phyloP scores from a whole-genome alignment of 2,113 vertebrate genomes.

The Nipponia nippon region DNA sequence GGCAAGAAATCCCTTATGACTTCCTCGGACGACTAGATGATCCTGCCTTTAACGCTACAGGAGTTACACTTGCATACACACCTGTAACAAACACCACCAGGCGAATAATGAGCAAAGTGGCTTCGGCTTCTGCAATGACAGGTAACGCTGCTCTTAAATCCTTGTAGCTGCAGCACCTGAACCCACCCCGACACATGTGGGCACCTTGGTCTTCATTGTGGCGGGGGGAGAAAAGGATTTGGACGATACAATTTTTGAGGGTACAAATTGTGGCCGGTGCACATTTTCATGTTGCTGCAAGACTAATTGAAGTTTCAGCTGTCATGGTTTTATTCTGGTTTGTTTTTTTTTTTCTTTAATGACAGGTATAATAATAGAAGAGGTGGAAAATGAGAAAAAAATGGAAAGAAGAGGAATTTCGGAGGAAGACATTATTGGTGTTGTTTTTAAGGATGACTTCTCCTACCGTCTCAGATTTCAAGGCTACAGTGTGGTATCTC shows the following conservation, averaged over 20 bases:
- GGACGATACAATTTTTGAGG: background rate
- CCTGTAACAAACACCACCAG: slow-evolving; percentile 73
- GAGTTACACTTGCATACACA: slow-evolving; percentile 61
- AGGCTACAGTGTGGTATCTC: slow-evolving; percentile 5
- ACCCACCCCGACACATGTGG: rapidly evolving
- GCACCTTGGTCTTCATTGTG: rapidly evolving
- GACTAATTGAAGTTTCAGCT: background rate
- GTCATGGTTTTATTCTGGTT: background rate
- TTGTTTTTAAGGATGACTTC: slow-evolving; percentile 80
- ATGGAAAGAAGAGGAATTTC: slow-evolving; percentile 71
- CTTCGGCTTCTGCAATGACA: slow-evolving; percentile 7
- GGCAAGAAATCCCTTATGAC: background rate
- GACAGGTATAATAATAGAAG: slow-evolving; percentile 68
- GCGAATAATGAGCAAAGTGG: slow-evolving; percentile 82
- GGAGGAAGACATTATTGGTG: slow-evolving; percentile 64
- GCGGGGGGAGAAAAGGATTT: background rate
- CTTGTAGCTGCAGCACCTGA: background rate
- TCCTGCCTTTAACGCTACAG: background rate
- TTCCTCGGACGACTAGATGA: slow-evolving; percentile 31
- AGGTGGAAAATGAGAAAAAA: slow-evolving; percentile 71
- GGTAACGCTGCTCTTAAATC: background rate
- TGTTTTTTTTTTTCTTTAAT: background rate
- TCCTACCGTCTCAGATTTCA: slow-evolving; percentile 82
- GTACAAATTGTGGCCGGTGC: background rate
- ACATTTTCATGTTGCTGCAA: rapidly evolving